Percentiles rank a stretch among this genome's conserved stretches.
phyloP scores from a whole-genome alignment of 2,888 invertebrate species.

The Conus canariensis region DNA sequence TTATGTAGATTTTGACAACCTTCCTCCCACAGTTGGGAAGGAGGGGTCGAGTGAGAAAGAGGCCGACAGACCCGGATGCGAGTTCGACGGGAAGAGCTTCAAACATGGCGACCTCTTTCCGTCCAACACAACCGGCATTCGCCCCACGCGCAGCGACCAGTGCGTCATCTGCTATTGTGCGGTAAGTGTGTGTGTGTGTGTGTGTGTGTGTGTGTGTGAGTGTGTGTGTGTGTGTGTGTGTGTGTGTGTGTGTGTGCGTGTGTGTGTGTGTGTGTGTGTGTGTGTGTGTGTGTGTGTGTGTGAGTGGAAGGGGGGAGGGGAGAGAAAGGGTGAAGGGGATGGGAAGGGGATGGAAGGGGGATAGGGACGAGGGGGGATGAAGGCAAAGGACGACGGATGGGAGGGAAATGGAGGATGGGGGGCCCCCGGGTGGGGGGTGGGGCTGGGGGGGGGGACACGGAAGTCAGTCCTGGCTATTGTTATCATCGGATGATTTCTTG shows the following conservation, averaged over 20 bases:
- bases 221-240: too few species aligned
- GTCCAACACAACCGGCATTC: slow-evolving; percentile 77
- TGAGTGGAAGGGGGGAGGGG: neutral
- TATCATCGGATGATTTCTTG: too few species aligned
- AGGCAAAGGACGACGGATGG: too few species aligned
- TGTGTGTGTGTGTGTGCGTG: too few species aligned
- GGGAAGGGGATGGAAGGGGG: neutral
- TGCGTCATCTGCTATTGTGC: slow-evolving; percentile 79
- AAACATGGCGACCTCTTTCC: slow-evolving; percentile 78
- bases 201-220: too few species aligned
- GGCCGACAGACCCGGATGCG: slow-evolving; percentile 65
- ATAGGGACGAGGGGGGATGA: neutral
- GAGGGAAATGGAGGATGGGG: neutral
- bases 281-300: too few species aligned
- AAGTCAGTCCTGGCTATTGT: too few species aligned
- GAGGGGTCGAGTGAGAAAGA: slow-evolving; percentile 55
- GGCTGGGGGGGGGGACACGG: too few species aligned
- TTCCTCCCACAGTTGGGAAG: slow-evolving; percentile 72
- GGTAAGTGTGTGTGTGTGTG: slow-evolving; percentile 63
- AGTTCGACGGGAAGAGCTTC: slow-evolving; percentile 75
- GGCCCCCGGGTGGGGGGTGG: too few species aligned
- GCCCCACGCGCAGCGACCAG: slow-evolving; percentile 74
- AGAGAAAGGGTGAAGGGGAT: neutral
- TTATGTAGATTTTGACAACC: slow-evolving; percentile 74
- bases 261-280: neutral